phyloP scores from a whole-genome alignment of 1,140 invertebrate species.

The Aphelinus atriplicis region DNA sequence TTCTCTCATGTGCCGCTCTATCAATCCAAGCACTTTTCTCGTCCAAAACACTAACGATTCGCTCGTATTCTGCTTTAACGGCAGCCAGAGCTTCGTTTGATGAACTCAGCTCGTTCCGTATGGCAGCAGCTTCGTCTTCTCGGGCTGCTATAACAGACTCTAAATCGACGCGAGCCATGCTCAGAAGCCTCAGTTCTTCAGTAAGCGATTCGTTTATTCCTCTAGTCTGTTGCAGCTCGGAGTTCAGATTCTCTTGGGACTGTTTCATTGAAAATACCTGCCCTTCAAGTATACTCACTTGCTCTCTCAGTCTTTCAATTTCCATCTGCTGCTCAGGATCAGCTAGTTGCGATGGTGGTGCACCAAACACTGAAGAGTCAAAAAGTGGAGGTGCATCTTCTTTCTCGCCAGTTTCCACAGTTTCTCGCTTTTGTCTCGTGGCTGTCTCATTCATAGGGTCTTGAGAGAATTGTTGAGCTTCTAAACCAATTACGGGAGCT shows the following conservation, averaged over 20 bases:
- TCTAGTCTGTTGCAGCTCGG: conserved; percentile 39
- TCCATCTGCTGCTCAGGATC: conserved; percentile 29
- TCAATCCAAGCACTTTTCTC: conserved; percentile 22
- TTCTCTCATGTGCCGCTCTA: not conserved
- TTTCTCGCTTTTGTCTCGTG: conserved; percentile 8
- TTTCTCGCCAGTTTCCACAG: not conserved
- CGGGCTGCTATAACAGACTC: conserved; percentile 30
- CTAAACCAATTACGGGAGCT: not conserved
- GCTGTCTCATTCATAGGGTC: not conserved
- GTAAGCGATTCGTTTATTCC: conserved; percentile 39
- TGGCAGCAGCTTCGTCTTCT: conserved; percentile 33
- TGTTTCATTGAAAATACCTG: conserved; percentile 40
- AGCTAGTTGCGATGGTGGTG: not conserved
- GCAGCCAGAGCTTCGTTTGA: conserved; percentile 12
- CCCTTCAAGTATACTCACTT: conserved; percentile 24
- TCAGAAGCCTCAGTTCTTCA: conserved; percentile 40
- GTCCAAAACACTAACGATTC: not conserved
- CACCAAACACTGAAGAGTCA: conserved; percentile 28
- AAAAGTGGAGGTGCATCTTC: conserved; percentile 16
- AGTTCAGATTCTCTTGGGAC: conserved; percentile 33
- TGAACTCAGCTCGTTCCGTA: conserved; percentile 28
- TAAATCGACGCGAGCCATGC: conserved; percentile 8
- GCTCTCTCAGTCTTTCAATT: conserved; percentile 44
- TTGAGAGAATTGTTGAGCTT: not conserved
- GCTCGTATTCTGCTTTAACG: conserved; percentile 24